Evolutionary conservation across 2,888 invertebrate genomes (phyloP).

Genomic region (Drosophila lacicola): DNA sequence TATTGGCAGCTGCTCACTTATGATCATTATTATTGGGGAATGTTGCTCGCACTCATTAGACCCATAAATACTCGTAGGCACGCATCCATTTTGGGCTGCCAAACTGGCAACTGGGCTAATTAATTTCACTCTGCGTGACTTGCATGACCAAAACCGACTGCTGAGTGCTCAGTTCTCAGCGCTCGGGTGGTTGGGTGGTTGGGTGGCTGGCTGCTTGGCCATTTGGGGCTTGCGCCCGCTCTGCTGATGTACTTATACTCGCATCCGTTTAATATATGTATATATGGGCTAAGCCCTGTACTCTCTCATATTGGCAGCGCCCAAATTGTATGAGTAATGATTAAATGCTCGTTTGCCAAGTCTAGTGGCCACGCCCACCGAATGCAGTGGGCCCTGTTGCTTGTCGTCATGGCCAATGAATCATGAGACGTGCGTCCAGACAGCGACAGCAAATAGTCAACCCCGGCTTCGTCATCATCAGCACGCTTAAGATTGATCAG

Average conservation of each 20-base stretch:
- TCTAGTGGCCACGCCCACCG: constrained; percentile 18
- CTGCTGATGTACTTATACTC: neutral
- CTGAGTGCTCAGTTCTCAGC: neutral
- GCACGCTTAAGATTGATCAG: constrained; percentile 39
- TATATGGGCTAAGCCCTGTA: neutral
- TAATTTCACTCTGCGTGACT: constrained; percentile 72
- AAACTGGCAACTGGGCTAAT: constrained; percentile 70
- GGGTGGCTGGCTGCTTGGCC: constrained; percentile 1
- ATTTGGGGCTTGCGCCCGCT: neutral
- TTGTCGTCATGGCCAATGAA: constrained; percentile 3
- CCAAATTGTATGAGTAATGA: constrained; percentile 33
- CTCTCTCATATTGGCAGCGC: constrained; percentile 18
- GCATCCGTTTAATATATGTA: too few relatives aligned
- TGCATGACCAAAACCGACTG: constrained; percentile 54
- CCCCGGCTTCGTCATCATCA: neutral
- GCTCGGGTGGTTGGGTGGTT: neutral
- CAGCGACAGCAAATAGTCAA: neutral
- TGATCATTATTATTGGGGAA: constrained; percentile 21
- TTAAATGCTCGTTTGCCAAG: constrained; percentile 25
- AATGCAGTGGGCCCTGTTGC: constrained; percentile 7
- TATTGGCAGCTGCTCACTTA: constrained; percentile 21
- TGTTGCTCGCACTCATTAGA: constrained; percentile 23
- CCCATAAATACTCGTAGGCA: constrained; percentile 25
- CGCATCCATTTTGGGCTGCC: constrained; percentile 45
- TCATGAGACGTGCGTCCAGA: constrained; percentile 1